Evolutionary conservation across 1,140 invertebrate species (phyloP), one percentile per base, ranked within the genome.

Genomic region (Drosophila arawakana): DNA sequence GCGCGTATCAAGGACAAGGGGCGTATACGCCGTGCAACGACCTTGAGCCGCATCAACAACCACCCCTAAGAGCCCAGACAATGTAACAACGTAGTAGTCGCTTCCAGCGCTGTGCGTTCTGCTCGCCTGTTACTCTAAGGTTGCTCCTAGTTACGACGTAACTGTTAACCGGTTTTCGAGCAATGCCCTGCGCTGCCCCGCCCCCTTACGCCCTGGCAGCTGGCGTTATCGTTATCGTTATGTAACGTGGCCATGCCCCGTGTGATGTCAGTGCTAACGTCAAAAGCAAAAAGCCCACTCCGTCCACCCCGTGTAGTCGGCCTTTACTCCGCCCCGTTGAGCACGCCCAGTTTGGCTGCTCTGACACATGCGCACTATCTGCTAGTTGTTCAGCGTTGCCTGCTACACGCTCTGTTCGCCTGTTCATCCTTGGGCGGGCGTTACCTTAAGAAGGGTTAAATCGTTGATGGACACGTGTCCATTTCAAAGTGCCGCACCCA

Each of bases 381-480:
- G 7, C 7, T 25, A 2, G 3, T 6, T 11, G 7, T 7, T 30
- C 25, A 9, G 21, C 21, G 13, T 0, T 7, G 44, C 52, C 8
- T 18, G 7, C 35, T 50, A 15, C 39, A 6, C 3, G 3, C 61
- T 2, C 80, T 92, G 84, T 52, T 80, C 66, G 80, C 91, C 91
- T 92, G 73, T 69, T 90, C 55, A 73, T 80, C 90, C 86, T 91
- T 92, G 91, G 91, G 91, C 91, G 91, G 91, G 91, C 91, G 91
- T 92, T 92, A 91, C 91, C 91, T 92, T 92, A 90, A 92, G 91
- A 92, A 92, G 91, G 91, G 91, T 92, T 92, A 92, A 91, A 91
- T 67, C 75, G 73, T 72, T 92, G 90, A 92, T 92, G 91, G 91
- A 92, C 91, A 92, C 90, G 91, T 92, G 91, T 91, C 90, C 77